These are phyloP conservation scores for Brachylomia viminalis DNA, from an alignment of 2,888 invertebrate species.

Conservation along the genomic window DNA sequence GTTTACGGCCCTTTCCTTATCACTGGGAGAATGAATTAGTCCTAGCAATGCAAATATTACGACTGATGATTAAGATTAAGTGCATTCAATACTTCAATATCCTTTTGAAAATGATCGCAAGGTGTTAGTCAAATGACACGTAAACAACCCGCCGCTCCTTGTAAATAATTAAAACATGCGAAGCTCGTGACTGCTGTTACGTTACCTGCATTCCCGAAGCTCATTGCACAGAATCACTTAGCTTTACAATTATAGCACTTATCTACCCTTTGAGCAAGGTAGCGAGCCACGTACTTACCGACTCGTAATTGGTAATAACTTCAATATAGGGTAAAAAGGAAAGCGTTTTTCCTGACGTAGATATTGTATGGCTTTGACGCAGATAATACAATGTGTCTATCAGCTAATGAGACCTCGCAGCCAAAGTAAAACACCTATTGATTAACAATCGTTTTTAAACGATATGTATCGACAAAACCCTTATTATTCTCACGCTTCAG, in stretches of 20 bases:
- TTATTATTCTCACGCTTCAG: not conserved
- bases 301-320: conserved; percentile 9
- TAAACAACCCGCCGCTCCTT: conserved; percentile 2
- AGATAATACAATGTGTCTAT: not conserved
- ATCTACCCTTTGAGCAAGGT: not conserved
- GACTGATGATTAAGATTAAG: not conserved
- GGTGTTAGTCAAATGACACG: conserved; percentile 6
- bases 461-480: not conserved
- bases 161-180: conserved; percentile 27
- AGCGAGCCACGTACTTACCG: not conserved
- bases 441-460: too few relatives aligned
- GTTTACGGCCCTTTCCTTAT: not conserved
- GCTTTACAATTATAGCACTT: conserved; percentile 1
- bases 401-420: not conserved
- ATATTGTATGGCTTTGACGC: not conserved
- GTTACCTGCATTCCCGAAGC: conserved; percentile 9
- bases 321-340: not conserved
- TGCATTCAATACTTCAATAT: not conserved
- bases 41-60: not conserved
- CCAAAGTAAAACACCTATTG: not conserved
- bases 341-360: not conserved
- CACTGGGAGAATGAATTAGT: too few relatives aligned
- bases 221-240: conserved; percentile 7
- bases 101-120: not conserved
- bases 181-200: conserved; percentile 14